These are phyloP conservation scores for Dasyurus viverrinus DNA, from an alignment of 2,113 vertebrate genomes.

Conservation along the genomic window DNA sequence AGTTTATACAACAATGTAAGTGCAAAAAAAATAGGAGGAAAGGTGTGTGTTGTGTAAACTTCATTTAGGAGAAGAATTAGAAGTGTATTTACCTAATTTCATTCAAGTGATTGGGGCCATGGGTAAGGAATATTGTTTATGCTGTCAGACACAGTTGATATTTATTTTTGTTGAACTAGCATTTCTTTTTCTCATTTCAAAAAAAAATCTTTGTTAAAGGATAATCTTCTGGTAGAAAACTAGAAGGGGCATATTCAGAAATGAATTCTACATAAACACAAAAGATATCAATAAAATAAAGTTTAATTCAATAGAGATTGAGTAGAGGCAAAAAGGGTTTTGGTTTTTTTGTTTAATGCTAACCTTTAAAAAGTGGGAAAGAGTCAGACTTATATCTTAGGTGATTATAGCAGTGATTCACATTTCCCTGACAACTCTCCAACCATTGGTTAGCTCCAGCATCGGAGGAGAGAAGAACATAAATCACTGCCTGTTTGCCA, in stretches of 20 bases:
- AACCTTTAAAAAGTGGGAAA: neutral
- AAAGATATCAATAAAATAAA: neutral
- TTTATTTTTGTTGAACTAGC: neutral
- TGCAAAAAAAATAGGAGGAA: neutral
- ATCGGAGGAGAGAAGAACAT: slow-evolving; percentile 34
- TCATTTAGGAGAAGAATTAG: neutral
- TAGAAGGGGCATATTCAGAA: neutral
- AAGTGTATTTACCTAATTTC: neutral
- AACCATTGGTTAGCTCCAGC: slow-evolving; percentile 63
- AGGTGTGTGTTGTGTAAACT: neutral
- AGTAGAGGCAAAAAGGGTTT: neutral
- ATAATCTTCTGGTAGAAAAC: neutral
- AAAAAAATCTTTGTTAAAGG: neutral
- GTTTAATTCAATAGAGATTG: neutral
- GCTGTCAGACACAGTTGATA: neutral
- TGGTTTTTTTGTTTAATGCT: neutral
- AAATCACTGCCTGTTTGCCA: neutral
- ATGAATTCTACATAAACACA: neutral
- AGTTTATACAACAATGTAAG: neutral
- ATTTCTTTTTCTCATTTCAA: neutral
- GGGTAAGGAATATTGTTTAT: neutral
- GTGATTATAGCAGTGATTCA: slow-evolving; percentile 79
- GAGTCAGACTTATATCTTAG: slow-evolving; percentile 9
- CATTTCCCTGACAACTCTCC: slow-evolving; percentile 77
- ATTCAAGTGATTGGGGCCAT: neutral